Percentiles rank a stretch among this genome's conserved stretches.
Evolutionary conservation across 1,140 invertebrate genomes (phyloP).

Genomic region (Plectrocnemia conspersa): DNA sequence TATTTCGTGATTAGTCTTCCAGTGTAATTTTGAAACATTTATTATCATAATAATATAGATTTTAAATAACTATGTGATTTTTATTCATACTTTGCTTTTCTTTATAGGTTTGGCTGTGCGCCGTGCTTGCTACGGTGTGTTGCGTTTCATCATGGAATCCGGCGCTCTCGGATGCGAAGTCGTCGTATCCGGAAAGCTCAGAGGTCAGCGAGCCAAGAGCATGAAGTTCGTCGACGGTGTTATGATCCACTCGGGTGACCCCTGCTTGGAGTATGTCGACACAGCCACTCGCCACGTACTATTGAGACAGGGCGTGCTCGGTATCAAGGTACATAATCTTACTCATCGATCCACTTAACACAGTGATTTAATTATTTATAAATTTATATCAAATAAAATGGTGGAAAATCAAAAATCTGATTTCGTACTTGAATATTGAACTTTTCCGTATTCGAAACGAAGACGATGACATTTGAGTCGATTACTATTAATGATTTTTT

Average conservation of each 20-base stretch:
- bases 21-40: constrained; percentile 32
- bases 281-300: constrained; percentile 96
- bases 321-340: constrained; percentile 65
- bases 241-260: constrained; percentile 99
- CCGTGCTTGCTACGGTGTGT: constrained; percentile 96
- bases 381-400: constrained; percentile 15
- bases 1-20: constrained; percentile 10
- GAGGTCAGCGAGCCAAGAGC: constrained; percentile 98
- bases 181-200: constrained; percentile 96
- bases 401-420: constrained; percentile 3
- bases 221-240: constrained; percentile 99
- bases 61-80: background rate
- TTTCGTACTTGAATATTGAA: background rate
- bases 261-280: constrained; percentile 97
- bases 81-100: background rate
- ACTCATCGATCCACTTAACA: background rate
- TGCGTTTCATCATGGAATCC: constrained; percentile 99
- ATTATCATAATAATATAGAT: constrained; percentile 3
- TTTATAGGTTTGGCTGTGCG: constrained; percentile 58
- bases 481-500: background rate
- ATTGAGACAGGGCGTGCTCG: constrained; percentile 86
- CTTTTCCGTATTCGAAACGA: background rate
- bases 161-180: constrained; percentile 96
- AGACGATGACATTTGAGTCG: background rate
- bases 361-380: constrained; percentile 14